Evolutionary conservation across 2,797 vertebrate genomes (phyloP).

Genomic region (Karalla daura): DNA sequence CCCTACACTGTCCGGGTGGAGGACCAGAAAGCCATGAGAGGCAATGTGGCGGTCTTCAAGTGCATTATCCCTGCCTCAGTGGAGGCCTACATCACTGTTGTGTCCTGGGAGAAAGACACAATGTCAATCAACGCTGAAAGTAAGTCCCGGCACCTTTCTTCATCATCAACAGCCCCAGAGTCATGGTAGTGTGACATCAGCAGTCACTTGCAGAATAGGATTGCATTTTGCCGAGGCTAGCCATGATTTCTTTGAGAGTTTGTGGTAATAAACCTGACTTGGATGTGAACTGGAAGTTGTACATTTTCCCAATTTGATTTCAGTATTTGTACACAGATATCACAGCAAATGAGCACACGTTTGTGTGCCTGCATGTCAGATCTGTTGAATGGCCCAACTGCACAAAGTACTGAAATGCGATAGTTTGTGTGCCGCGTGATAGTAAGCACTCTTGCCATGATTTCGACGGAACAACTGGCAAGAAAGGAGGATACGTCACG

Average conservation of each 20-base stretch:
- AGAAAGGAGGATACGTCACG: background rate
- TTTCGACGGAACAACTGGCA: background rate
- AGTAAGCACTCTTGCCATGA: background rate
- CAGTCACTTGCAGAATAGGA: background rate
- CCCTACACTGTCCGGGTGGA: slow-evolving; percentile 99
- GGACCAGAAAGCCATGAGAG: slow-evolving; percentile 99
- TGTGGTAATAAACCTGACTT: background rate
- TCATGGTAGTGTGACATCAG: background rate
- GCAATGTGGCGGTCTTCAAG: slow-evolving; percentile 99
- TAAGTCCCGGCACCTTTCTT: slow-evolving; percentile 59
- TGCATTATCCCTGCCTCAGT: slow-evolving; percentile 99
- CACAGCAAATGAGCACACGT: background rate
- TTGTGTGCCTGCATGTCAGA: background rate
- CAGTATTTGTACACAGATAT: background rate
- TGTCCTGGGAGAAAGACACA: slow-evolving; percentile 98
- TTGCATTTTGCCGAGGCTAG: background rate
- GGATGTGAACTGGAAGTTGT: background rate
- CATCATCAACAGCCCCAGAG: background rate
- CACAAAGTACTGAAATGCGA: background rate
- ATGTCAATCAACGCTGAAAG: slow-evolving; percentile 96
- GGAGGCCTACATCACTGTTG: slow-evolving; percentile 95
- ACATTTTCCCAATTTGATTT: background rate
- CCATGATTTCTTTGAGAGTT: slow-evolving; percentile 4
- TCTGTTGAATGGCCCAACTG: background rate
- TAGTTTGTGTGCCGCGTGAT: too few species aligned